These are phyloP conservation scores for Podarcis lilfordi DNA, from an alignment of 2,797 vertebrate genomes.

Conservation along the genomic window DNA sequence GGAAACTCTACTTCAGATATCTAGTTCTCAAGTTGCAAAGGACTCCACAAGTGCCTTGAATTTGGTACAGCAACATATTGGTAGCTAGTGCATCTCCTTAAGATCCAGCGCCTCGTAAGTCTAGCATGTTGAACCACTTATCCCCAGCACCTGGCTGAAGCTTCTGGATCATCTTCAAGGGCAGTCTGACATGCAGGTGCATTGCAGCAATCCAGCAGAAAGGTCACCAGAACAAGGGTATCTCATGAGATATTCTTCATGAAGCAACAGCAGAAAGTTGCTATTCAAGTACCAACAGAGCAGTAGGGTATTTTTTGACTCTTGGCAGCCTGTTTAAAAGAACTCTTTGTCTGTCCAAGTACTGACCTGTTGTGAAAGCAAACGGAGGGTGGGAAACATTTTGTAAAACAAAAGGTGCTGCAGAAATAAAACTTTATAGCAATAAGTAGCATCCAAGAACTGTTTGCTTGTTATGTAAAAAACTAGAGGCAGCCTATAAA, in stretches of 20 bases:
- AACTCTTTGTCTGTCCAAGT: not conserved
- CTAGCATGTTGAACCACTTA: too few relatives aligned
- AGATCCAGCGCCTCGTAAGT: too few relatives aligned
- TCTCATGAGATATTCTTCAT: not conserved
- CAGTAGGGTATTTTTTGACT: not conserved
- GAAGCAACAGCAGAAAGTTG: not conserved
- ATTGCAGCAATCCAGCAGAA: too few relatives aligned
- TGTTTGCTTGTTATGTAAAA: not conserved
- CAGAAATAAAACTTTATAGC: not conserved
- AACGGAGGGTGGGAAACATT: not conserved
- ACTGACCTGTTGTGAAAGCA: not conserved
- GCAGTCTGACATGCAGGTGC: too few relatives aligned
- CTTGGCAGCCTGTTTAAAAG: not conserved
- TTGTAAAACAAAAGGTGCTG: not conserved
- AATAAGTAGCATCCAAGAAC: not conserved
- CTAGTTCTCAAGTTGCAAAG: too few relatives aligned
- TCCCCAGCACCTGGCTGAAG: not conserved
- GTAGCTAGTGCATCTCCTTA: too few relatives aligned
- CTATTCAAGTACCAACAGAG: not conserved
- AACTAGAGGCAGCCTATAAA: not conserved
- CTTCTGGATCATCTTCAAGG: not conserved
- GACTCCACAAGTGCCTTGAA: too few relatives aligned
- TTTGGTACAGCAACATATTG: too few relatives aligned
- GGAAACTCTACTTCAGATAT: too few relatives aligned
- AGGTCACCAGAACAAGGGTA: not conserved